Conservation (phyloP, 2,113 vertebrate species). For the Macquaria ambigua region DNA sequence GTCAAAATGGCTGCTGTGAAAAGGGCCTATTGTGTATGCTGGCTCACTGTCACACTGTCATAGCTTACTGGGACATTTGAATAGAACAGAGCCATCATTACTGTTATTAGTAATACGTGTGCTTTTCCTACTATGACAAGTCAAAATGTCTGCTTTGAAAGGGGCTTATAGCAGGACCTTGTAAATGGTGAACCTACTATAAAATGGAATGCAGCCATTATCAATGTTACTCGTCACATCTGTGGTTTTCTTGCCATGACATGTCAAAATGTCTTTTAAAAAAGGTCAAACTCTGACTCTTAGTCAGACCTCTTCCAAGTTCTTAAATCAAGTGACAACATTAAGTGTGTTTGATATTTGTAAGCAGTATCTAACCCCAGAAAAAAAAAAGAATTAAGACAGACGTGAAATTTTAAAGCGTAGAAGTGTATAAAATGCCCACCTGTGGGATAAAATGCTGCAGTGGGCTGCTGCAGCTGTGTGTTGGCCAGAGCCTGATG, state of each 20-base stretch:
- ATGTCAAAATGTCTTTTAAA: too few species aligned
- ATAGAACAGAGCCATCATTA: not conserved
- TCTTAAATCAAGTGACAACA: not conserved
- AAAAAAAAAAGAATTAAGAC: not conserved
- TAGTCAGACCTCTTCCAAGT: not conserved
- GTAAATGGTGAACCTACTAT: not conserved
- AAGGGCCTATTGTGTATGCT: too few species aligned
- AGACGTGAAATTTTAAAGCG: not conserved
- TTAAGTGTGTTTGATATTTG: not conserved
- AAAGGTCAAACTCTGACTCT: not conserved
- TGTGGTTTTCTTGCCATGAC: too few species aligned
- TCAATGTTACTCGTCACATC: too few species aligned
- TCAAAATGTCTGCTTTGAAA: not conserved
- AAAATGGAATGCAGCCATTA: not conserved
- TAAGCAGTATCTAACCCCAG: not conserved
- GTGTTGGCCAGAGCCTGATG: constrained; percentile 96
- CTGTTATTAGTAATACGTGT: not conserved
- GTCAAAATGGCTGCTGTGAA: too few species aligned
- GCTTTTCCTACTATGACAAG: not conserved
- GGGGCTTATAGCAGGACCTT: not conserved
- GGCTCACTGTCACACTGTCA: too few species aligned
- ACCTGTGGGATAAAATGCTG: constrained; percentile 95
- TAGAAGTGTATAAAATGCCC: constrained; percentile 9
- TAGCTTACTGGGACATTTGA: not conserved
- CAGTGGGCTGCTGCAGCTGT: constrained; percentile 92